A percentile compares a stretch with the other conserved stretches of the same genome.
Evolutionary conservation across 2,113 vertebrate species (phyloP).

Genomic region (Benitochromis conjunctus): DNA sequence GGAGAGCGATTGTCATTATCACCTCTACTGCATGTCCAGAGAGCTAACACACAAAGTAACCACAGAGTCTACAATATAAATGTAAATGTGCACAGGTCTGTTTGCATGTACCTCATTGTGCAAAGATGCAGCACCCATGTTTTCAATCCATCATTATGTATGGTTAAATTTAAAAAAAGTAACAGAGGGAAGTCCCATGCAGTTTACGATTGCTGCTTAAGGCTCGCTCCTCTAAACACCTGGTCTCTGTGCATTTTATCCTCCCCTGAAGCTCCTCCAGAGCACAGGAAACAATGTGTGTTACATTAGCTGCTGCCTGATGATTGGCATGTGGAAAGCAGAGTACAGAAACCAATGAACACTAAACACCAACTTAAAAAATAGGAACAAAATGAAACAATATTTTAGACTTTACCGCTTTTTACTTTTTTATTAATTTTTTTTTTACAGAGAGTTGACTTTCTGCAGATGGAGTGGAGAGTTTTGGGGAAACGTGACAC

Average conservation of each 20-base stretch:
- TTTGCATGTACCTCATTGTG: neutral
- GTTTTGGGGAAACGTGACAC: neutral
- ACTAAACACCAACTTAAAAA: neutral
- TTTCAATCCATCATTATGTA: neutral
- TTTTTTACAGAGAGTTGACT: neutral
- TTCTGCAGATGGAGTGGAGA: neutral
- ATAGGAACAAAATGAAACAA: neutral
- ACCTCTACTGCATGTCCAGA: neutral
- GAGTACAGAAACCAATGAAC: neutral
- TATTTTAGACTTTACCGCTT: neutral
- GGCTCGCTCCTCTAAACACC: neutral
- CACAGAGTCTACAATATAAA: neutral
- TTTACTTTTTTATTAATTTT: too few relatives aligned
- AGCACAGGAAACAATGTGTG: constrained; percentile 6
- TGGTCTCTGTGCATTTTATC: neutral
- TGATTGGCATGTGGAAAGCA: neutral
- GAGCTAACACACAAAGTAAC: neutral
- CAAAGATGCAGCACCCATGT: neutral
- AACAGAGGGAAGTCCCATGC: neutral
- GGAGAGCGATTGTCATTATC: neutral
- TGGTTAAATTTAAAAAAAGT: neutral
- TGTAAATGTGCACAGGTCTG: neutral
- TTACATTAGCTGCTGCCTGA: neutral
- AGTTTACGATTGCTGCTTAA: neutral
- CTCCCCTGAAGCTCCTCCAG: neutral